Evolutionary conservation across 1,140 invertebrate species (phyloP).

Genomic region (Kradibia gibbosae): DNA sequence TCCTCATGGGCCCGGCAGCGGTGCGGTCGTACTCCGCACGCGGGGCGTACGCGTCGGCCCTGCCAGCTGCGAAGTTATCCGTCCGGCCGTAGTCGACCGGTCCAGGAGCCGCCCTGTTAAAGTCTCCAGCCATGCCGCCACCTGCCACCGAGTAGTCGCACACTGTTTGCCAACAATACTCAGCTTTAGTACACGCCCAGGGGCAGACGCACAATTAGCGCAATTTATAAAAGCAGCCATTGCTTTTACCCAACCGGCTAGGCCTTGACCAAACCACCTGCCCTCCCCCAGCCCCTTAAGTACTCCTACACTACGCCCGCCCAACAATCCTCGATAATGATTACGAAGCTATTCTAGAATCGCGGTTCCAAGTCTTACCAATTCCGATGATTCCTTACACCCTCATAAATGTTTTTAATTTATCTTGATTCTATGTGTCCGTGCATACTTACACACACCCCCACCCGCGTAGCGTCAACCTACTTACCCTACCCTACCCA

Average conservation of each 20-base stretch:
- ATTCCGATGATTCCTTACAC: too few relatives aligned
- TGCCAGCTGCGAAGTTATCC: constrained; percentile 66
- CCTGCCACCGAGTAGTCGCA: constrained; percentile 63
- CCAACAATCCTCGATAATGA: too few relatives aligned
- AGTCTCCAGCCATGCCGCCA: constrained; percentile 68
- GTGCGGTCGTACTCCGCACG: constrained; percentile 69
- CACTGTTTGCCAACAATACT: constrained; percentile 59
- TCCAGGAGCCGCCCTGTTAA: constrained; percentile 66
- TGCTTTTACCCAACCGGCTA: neutral
- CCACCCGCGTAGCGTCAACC: too few relatives aligned
- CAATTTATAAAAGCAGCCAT: constrained; percentile 16
- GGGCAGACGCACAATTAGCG: constrained; percentile 11
- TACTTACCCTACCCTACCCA: too few relatives aligned
- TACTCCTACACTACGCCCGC: too few relatives aligned
- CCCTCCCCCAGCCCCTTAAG: too few relatives aligned
- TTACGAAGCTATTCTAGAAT: too few relatives aligned
- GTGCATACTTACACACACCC: too few relatives aligned
- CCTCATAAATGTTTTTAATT: too few relatives aligned
- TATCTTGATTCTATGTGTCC: too few relatives aligned
- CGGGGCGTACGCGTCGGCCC: constrained; percentile 67
- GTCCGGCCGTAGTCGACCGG: constrained; percentile 70
- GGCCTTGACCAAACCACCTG: too few relatives aligned
- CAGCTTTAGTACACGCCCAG: constrained; percentile 42
- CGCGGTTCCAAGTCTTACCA: too few relatives aligned
- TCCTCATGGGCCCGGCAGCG: constrained; percentile 69